These are phyloP conservation scores for Flexamia atlantica DNA, from an alignment of 2,888 invertebrate genomes.

Conservation along the genomic window DNA sequence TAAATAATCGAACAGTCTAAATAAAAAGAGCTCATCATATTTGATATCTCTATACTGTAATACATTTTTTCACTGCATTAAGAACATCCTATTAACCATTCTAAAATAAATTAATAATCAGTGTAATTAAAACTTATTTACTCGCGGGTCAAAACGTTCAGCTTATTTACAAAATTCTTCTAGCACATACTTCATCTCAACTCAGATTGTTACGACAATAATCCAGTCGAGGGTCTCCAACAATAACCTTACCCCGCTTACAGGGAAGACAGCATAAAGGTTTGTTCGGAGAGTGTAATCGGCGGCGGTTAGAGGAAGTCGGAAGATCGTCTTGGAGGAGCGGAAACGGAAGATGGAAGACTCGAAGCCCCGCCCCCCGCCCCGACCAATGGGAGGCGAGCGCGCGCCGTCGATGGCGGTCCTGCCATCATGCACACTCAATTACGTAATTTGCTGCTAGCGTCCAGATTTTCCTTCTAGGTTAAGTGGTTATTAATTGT, in stretches of 20 bases:
- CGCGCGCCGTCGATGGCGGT: slow-evolving; percentile 40
- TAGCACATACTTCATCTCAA: too few relatives aligned
- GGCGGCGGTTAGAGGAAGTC: slow-evolving; percentile 29
- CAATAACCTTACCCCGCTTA: slow-evolving; percentile 1
- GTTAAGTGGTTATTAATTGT: slow-evolving; percentile 41
- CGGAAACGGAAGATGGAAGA: slow-evolving; percentile 33
- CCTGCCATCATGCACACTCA: slow-evolving; percentile 29
- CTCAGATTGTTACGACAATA: too few relatives aligned
- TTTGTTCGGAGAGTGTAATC: slow-evolving; percentile 20
- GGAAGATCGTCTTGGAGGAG: slow-evolving; percentile 21
- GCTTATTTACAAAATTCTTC: too few relatives aligned
- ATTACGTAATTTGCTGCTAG: slow-evolving; percentile 35
- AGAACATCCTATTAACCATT: too few relatives aligned
- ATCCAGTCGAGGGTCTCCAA: neutral
- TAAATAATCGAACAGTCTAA: too few relatives aligned
- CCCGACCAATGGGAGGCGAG: slow-evolving; percentile 23
- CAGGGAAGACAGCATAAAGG: neutral
- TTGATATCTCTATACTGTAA: too few relatives aligned
- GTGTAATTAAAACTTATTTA: too few relatives aligned
- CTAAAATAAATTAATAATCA: too few relatives aligned
- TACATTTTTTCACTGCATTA: too few relatives aligned
- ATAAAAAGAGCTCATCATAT: too few relatives aligned
- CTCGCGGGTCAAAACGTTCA: too few relatives aligned
- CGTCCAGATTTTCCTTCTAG: slow-evolving; percentile 25
- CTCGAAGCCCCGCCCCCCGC: slow-evolving; percentile 40